Percentiles rank a stretch among this genome's conserved stretches.
These are phyloP conservation scores for Xestia rhomboidea DNA, from an alignment of 2,888 invertebrate species.

Conservation along the genomic window DNA sequence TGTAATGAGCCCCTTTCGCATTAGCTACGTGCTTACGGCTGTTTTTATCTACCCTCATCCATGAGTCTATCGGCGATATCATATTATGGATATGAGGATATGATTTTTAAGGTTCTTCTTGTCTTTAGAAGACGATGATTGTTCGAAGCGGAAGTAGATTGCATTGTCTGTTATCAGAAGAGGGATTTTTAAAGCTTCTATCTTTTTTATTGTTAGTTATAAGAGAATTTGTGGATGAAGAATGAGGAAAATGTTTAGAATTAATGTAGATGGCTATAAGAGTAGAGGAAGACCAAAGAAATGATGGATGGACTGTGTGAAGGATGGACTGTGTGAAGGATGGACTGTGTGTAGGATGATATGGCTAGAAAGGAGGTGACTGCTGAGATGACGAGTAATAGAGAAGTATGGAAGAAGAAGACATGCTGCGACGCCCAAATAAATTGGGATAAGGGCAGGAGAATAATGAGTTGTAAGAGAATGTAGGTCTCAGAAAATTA, in stretches of 20 bases:
- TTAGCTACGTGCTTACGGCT: slow-evolving; percentile 84
- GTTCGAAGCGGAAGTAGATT: slow-evolving; percentile 11
- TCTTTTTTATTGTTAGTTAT: not conserved
- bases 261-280: too few relatives aligned
- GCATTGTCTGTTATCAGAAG: not conserved
- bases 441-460: too few relatives aligned
- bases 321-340: too few relatives aligned
- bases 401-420: too few relatives aligned
- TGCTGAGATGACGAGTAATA: too few relatives aligned
- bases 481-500: not conserved
- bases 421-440: too few relatives aligned
- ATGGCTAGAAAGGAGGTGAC: too few relatives aligned
- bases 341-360: too few relatives aligned
- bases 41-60: slow-evolving; percentile 73
- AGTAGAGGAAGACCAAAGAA: too few relatives aligned
- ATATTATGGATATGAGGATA: slow-evolving; percentile 64
- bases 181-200: not conserved
- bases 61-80: slow-evolving; percentile 65
- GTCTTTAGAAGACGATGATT: slow-evolving; percentile 23
- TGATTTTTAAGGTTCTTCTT: slow-evolving; percentile 52
- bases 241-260: too few relatives aligned
- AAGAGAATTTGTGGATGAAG: too few relatives aligned
- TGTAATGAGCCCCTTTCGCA: slow-evolving; percentile 88
- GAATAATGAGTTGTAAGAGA: not conserved
- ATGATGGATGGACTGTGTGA: too few relatives aligned